phyloP scores from a whole-genome alignment of 1,140 invertebrate species.

The Teleogryllus occipitalis region DNA sequence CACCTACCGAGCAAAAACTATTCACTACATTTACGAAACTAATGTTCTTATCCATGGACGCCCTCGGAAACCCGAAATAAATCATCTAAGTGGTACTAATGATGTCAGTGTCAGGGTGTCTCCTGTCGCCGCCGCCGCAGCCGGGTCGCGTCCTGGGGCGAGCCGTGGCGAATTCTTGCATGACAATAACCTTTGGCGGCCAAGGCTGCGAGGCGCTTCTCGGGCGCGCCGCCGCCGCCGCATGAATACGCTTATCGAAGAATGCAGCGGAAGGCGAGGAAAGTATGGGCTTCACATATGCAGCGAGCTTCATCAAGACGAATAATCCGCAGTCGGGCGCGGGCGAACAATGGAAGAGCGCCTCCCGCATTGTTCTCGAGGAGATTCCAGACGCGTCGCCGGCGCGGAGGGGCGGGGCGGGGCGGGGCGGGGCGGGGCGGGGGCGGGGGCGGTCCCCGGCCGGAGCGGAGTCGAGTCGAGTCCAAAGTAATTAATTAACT shows the following conservation, averaged over 20 bases:
- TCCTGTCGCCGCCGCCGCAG: neutral
- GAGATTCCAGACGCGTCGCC: neutral
- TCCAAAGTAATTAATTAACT: neutral
- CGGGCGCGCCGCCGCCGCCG: no score
- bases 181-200: neutral
- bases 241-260: neutral
- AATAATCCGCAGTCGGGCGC: neutral
- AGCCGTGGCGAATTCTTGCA: slow-evolving; percentile 3
- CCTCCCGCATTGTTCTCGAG: neutral
- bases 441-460: neutral
- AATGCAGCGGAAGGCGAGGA: neutral
- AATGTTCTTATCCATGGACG: no score
- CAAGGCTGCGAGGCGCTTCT: neutral
- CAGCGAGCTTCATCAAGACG: neutral
- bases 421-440: no score
- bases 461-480: neutral
- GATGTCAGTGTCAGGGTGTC: neutral
- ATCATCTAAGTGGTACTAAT: neutral
- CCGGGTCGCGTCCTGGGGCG: neutral
- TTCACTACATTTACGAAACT: no score
- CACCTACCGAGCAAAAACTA: no score
- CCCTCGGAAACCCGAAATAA: no score
- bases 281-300: slow-evolving; percentile 4
- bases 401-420: no score
- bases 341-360: no score